Conservation (phyloP, 2,113 vertebrate species). For the Pituophis catenifer region DNA sequence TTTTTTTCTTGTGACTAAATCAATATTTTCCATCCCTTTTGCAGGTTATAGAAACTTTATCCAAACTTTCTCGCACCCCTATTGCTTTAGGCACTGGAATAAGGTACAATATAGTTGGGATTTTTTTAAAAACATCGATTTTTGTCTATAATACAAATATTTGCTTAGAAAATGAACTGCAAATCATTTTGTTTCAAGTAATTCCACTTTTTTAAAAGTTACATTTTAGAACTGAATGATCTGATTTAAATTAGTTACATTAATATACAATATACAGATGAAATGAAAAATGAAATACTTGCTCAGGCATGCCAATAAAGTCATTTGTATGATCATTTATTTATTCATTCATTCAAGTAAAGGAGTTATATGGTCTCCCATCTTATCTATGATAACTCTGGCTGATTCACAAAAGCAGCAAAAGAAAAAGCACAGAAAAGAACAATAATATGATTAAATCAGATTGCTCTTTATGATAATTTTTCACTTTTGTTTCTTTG, state of each 20-base stretch:
- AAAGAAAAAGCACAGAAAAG: neutral
- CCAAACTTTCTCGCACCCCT: conserved; percentile 85
- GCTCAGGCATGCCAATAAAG: neutral
- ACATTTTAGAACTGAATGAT: neutral
- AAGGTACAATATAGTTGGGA: conserved; percentile 72
- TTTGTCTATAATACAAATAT: neutral
- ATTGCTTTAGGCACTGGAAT: conserved; percentile 83
- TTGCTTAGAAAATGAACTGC: neutral
- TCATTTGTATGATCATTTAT: neutral
- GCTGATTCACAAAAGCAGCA: neutral
- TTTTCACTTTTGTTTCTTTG: neutral
- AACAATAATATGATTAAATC: neutral
- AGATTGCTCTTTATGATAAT: neutral
- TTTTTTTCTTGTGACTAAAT: neutral
- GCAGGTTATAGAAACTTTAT: conserved; percentile 94
- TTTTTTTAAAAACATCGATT: neutral
- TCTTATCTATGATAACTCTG: neutral
- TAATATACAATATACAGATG: neutral
- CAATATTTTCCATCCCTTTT: conserved; percentile 17
- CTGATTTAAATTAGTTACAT: neutral
- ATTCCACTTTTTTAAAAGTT: neutral
- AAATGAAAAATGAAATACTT: neutral
- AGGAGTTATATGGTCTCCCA: neutral
- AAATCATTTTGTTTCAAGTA: neutral
- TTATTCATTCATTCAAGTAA: neutral